Evolutionary conservation across 2,888 invertebrate genomes (phyloP).

Genomic region (Palloptera scutellata): DNA sequence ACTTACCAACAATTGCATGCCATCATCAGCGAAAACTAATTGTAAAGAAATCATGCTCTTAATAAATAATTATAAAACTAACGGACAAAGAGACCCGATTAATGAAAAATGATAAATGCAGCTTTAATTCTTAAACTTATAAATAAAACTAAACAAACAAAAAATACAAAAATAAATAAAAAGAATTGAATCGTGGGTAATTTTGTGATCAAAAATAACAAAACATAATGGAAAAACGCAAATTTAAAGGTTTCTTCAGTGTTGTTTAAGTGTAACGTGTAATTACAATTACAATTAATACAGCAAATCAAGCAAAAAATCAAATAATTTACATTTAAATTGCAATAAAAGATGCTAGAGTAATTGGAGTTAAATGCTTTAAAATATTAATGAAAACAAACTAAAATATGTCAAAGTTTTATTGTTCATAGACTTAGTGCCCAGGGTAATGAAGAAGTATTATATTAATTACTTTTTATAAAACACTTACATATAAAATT

Average conservation of each 20-base stretch:
- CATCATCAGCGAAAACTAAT: too few relatives aligned
- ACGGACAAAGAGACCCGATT: background rate
- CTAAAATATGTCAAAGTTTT: background rate
- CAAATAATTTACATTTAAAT: background rate
- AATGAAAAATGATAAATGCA: background rate
- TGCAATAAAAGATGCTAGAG: background rate
- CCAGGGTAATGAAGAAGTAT: background rate
- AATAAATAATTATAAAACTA: too few relatives aligned
- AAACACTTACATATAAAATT: background rate
- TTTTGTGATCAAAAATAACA: background rate
- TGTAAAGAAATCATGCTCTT: too few relatives aligned
- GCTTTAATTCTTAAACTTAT: background rate
- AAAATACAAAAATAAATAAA: background rate
- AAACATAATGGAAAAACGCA: slow-evolving; percentile 1
- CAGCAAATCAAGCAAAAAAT: background rate
- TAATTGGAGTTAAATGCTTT: slow-evolving; percentile 1
- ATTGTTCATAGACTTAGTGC: background rate
- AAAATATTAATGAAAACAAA: background rate
- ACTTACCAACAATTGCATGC: too few relatives aligned
- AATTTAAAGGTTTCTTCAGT: slow-evolving; percentile 25
- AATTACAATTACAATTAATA: background rate
- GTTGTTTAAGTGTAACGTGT: slow-evolving; percentile 7
- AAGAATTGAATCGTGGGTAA: background rate
- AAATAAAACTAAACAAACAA: background rate
- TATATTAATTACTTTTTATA: slow-evolving; percentile 2